These are phyloP conservation scores for Matsumyia berberina DNA, from an alignment of 2,888 invertebrate genomes.

Conservation along the genomic window DNA sequence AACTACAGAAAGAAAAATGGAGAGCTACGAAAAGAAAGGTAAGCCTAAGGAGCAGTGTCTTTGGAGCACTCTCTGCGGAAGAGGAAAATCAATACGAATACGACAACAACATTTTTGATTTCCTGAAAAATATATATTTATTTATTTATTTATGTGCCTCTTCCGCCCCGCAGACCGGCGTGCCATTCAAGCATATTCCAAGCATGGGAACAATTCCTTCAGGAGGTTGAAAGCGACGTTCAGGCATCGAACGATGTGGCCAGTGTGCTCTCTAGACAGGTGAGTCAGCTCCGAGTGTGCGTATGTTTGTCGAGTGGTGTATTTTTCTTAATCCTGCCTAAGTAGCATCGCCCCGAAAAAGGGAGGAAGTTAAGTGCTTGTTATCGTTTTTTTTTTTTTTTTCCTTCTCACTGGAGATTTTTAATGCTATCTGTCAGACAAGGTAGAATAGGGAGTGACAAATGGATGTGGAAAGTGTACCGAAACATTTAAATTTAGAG, in stretches of 20 bases:
- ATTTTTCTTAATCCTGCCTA: conserved; percentile 23
- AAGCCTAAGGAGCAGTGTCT: conserved; percentile 79
- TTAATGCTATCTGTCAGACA: conserved; percentile 59
- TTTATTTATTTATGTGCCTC: conserved; percentile 54
- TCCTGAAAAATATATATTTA: conserved; percentile 34
- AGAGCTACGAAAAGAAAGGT: conserved; percentile 95
- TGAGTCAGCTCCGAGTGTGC: conserved; percentile 78
- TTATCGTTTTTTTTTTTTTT: conserved; percentile 55
- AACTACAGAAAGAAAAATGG: conserved; percentile 93
- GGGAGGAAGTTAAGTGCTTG: conserved; percentile 60
- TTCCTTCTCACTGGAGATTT: conserved; percentile 30
- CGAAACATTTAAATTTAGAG: conserved; percentile 47
- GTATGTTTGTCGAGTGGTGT: conserved; percentile 5
- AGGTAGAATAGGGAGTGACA: conserved; percentile 38
- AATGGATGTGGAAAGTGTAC: conserved; percentile 57
- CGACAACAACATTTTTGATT: conserved; percentile 19
- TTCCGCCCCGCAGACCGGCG: conserved; percentile 87
- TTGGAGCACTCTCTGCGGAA: not conserved
- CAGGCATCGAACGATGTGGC: conserved; percentile 94
- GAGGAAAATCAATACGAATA: conserved; percentile 50
- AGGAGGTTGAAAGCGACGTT: conserved; percentile 95
- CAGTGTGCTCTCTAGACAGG: conserved; percentile 90
- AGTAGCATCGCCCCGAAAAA: not conserved
- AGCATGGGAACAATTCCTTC: conserved; percentile 95
- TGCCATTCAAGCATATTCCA: conserved; percentile 93